Base-by-base conservation (phyloP, 2,888 invertebrate species). In the Papilio elwesi region DNA sequence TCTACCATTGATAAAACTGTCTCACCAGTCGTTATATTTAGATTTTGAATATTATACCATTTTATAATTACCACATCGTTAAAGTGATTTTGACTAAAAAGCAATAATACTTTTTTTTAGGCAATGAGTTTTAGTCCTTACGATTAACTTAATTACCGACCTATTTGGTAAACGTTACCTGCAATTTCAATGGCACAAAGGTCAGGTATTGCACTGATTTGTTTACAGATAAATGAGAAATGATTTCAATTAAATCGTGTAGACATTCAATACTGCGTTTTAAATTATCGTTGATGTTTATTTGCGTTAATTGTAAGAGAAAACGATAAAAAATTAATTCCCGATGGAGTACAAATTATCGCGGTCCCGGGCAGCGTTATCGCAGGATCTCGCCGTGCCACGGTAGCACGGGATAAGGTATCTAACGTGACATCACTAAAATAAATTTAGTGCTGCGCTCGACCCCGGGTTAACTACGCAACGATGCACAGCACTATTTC, bases 391-490 rank as follows among this genome's bases (percentile, higher is more conserved):
- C 80, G 78, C 76, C 78, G 77, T 81, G 84, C 83, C 80, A 85
- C 88, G 80, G 90, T 90, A 91, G 90, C 90, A 77, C 82, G 82
- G 82, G 89, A 86, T 87, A 87, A 87, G 82, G 84, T 89, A 91
- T 90, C 90, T 84, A 79, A 84, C 85, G 80, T 82, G 86, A 89
- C 89, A 91, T 88, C 90, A 87, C 87, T 87, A 87, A 88, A 88
- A 87, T 87, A 88, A 88, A 90, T 90, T 87, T 87, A 89, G 87
- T 87, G 84, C 83, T 84, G 76, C 73, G 72, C 77, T 68, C 75
- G 79, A 80, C 78, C 88, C 81, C 75, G 83, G 89, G 90, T 90
- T 91, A 90, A 90, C 89, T 85, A 86, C 85, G 86, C 80, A 79
- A 81, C 71, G 78, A 80, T 84, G 84, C 83, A 80, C 85, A 82